Percentiles rank a stretch among this genome's conserved stretches.
Evolutionary conservation across 1,140 invertebrate species (phyloP).

Genomic region (Drosophila ohnishii): DNA sequence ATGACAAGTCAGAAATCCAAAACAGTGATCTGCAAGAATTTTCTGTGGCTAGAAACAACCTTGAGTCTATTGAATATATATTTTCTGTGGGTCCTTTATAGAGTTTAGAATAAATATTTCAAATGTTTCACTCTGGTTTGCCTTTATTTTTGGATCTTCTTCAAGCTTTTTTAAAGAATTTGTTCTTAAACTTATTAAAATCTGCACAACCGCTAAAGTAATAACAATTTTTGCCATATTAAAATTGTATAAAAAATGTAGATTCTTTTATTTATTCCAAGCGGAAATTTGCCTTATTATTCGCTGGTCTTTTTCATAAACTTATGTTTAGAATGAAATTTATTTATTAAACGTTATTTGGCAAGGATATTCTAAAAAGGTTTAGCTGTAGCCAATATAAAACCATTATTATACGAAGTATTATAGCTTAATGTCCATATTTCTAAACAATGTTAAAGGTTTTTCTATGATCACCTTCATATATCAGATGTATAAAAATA

Average conservation of each 20-base stretch:
- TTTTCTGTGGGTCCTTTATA: neutral
- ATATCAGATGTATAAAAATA: too few relatives aligned
- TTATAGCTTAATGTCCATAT: neutral
- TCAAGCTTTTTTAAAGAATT: neutral
- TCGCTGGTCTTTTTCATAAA: neutral
- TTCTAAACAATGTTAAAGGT: neutral
- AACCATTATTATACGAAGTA: too few relatives aligned
- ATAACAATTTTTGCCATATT: neutral
- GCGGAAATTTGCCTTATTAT: neutral
- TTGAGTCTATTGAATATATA: conserved; percentile 20
- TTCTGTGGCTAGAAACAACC: conserved; percentile 8
- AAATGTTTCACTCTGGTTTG: neutral
- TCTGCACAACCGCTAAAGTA: fast-evolving
- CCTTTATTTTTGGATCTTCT: neutral
- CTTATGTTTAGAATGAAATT: neutral
- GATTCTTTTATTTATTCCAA: neutral
- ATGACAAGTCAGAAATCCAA: conserved; percentile 51
- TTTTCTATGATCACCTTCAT: neutral
- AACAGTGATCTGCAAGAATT: conserved; percentile 44
- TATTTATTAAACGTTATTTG: neutral
- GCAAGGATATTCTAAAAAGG: neutral
- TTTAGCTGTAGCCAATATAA: neutral
- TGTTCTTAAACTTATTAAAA: neutral
- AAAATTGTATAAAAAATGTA: neutral
- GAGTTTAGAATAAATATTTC: conserved; percentile 12